Base-by-base conservation (phyloP, 2,888 invertebrate species). In the Strigamia crassipes region DNA sequence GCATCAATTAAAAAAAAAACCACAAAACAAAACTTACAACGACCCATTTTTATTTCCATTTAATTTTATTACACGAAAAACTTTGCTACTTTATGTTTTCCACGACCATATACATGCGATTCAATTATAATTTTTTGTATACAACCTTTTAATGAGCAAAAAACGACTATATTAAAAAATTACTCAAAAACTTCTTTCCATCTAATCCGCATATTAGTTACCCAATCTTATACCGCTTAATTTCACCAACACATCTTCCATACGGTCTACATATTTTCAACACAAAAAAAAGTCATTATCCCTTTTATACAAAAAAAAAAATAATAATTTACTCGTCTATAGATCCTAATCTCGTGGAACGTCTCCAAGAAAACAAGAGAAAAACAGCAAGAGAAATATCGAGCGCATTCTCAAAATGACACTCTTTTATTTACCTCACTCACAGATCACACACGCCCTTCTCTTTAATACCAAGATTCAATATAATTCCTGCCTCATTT, bases 401-500 rank as follows among this genome's bases (percentile, higher is more conserved):
- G 31, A 73, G 73, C 73, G 13, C 73, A 73, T 73, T 73, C 73
- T 31, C 13, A 13, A 27, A 73, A 66, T 27, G 73, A 73, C 73
- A 73, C 31, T 73, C 73, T 73, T 73, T 73, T 73, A 73, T 73
- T 73, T 73, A 73, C 31, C 73, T 31, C 12, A 15, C 23, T 9
- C 73, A 15, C 23, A 12, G 23, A 23, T 27, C 15, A 27, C 27
- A 27, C n/a, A 27, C n/a, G n/a, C 23, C 31, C 73, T 73, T 23
- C 27, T 9, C 27, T 13, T 27, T 27, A 27, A 31, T 13, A 27
- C 27, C 73, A 31, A 73, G 73, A 73, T 73, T 73, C 31, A 73
- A 73, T 73, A 73, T 73, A 73, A 73, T 73, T 73, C 73, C 27
- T n/a, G 31, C 27, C 31, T 31, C 73, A 73, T 73, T 73, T 73